phyloP scores from a whole-genome alignment of 2,888 invertebrate species.

The Dusona sp. region DNA sequence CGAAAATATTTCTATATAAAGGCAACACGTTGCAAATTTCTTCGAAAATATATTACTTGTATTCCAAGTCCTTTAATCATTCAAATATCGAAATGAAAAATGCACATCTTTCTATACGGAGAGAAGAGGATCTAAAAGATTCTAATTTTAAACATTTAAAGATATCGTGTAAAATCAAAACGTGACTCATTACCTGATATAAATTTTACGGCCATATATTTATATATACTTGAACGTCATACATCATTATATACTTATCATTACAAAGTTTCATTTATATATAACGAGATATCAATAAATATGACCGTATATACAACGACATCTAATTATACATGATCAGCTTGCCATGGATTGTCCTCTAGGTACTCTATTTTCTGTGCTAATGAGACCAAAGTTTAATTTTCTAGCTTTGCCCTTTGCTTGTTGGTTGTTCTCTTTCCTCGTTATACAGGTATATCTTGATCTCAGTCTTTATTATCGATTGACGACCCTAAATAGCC shows the following conservation, averaged over 20 bases:
- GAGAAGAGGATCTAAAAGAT: no score
- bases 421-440: neutral
- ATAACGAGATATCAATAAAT: no score
- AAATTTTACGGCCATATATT: no score
- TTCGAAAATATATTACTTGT: neutral
- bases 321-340: no score
- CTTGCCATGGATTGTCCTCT: neutral
- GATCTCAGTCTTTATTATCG: slow-evolving; percentile 24
- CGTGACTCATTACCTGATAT: no score
- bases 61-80: neutral
- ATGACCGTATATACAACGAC: no score
- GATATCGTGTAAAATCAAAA: no score
- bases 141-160: no score
- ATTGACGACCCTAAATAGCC: slow-evolving; percentile 38
- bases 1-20: slow-evolving; percentile 24
- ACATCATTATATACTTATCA: no score
- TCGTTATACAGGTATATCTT: neutral
- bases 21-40: neutral
- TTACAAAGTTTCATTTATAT: no score
- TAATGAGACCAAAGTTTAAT: slow-evolving; percentile 17
- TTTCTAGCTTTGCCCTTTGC: slow-evolving; percentile 17
- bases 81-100: neutral
- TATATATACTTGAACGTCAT: no score
- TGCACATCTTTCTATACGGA: no score
- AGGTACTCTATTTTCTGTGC: neutral